These are phyloP conservation scores for Burhinus bistriatus DNA, from an alignment of 2,113 vertebrate genomes.

Conservation along the genomic window DNA sequence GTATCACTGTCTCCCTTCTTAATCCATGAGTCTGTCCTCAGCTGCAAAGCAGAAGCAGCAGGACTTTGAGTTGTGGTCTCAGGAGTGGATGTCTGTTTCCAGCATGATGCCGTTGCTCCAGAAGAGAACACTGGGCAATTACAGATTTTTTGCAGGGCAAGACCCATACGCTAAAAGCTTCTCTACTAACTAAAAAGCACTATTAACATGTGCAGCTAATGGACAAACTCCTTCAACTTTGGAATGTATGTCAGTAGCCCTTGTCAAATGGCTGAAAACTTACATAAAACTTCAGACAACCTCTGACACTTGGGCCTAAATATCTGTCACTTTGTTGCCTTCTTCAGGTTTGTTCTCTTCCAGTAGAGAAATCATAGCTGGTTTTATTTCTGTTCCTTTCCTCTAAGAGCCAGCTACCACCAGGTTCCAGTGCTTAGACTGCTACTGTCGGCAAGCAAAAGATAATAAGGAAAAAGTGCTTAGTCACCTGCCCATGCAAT, in stretches of 20 bases:
- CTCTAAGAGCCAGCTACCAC: background rate
- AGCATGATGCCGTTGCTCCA: background rate
- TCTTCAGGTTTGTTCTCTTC: background rate
- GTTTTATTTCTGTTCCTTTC: background rate
- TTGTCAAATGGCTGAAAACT: background rate
- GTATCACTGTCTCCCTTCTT: background rate
- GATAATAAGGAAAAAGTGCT: background rate
- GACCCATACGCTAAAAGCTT: background rate
- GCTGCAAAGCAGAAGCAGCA: background rate
- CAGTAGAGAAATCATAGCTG: background rate
- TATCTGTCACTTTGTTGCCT: background rate
- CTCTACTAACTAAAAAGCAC: background rate
- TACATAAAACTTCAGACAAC: background rate
- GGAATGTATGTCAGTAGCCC: background rate
- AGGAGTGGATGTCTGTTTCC: background rate
- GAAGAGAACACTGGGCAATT: background rate
- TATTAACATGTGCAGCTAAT: background rate
- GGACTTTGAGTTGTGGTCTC: background rate
- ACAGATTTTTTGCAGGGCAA: background rate
- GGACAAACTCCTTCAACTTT: background rate
- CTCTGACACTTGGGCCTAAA: background rate
- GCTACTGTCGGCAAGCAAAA: background rate
- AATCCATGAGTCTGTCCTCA: background rate
- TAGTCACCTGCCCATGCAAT: background rate
- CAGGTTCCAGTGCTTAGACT: background rate